phyloP scores from a whole-genome alignment of 1,140 invertebrate genomes.

The Holcopasites calliopsidis region DNA sequence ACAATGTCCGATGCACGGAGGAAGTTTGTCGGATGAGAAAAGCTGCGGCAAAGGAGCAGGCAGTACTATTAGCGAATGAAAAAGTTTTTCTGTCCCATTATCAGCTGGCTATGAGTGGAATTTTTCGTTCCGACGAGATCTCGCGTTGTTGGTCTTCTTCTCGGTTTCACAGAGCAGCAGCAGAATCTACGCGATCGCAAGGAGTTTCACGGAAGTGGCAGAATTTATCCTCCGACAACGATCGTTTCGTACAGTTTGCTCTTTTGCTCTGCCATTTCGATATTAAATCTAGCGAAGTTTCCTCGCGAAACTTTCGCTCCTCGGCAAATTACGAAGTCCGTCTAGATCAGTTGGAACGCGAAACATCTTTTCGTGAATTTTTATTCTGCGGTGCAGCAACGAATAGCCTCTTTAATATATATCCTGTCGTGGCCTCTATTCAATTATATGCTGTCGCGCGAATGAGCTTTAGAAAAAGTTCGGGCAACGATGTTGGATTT shows the following conservation, averaged over 20 bases:
- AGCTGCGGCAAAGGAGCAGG: too few species aligned
- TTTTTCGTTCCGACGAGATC: too few species aligned
- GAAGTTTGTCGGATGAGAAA: too few species aligned
- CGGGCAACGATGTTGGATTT: background rate
- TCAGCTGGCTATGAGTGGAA: too few species aligned
- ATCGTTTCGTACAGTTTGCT: constrained; percentile 9
- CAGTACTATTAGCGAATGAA: too few species aligned
- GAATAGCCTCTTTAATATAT: background rate
- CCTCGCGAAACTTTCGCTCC: constrained; percentile 3
- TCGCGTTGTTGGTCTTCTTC: too few species aligned
- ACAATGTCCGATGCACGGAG: too few species aligned
- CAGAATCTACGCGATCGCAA: background rate
- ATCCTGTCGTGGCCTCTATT: too few species aligned
- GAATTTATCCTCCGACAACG: background rate
- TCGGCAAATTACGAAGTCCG: background rate
- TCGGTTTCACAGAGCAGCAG: background rate
- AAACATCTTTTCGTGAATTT: background rate
- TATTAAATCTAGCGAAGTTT: background rate
- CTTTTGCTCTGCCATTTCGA: background rate
- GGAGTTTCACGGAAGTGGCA: background rate
- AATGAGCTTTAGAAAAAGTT: background rate
- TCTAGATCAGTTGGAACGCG: background rate
- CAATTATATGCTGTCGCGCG: background rate
- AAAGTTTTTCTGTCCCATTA: too few species aligned
- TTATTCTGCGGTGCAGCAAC: background rate